Percentiles rank a stretch among this genome's conserved stretches.
phyloP scores from a whole-genome alignment of 2,888 invertebrate genomes.

The Beris morrisii region DNA sequence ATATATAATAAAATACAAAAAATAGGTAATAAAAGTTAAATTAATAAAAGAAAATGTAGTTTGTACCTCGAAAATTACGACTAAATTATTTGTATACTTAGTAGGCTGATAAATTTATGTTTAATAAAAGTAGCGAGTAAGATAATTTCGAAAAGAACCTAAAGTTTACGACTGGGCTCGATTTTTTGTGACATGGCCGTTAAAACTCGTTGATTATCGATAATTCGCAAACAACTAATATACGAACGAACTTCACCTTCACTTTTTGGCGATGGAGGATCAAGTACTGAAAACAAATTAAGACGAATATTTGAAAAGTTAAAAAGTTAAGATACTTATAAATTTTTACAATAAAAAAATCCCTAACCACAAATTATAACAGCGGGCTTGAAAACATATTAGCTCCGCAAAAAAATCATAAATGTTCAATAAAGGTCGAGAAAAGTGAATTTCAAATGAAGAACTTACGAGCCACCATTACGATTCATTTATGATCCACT shows the following conservation, averaged over 20 bases:
- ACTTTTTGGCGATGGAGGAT: slow-evolving; percentile 71
- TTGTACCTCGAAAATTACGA: slow-evolving; percentile 16
- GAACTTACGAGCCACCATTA: no score
- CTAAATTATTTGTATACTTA: background rate
- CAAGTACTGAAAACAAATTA: slow-evolving; percentile 60
- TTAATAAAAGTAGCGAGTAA: background rate
- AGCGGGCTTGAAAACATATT: background rate
- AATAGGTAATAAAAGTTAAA: slow-evolving; percentile 1
- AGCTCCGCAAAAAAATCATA: no score
- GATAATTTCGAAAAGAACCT: slow-evolving; percentile 6
- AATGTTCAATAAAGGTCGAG: no score
- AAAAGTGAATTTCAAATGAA: no score
- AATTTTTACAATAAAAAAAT: background rate
- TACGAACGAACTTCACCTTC: slow-evolving; percentile 70
- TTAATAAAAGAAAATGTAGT: slow-evolving; percentile 19
- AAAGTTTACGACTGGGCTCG: slow-evolving; percentile 62
- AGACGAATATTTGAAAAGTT: background rate
- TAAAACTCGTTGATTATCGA: slow-evolving; percentile 77
- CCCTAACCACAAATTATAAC: background rate
- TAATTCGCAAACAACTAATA: slow-evolving; percentile 72
- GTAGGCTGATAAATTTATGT: background rate
- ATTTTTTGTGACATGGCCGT: slow-evolving; percentile 78
- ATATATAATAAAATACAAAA: slow-evolving; percentile 4
- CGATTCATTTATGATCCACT: no score
- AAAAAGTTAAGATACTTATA: background rate